Evolutionary conservation across 1,140 invertebrate species (phyloP), one percentile per base, ranked within the genome.

Genomic region (Cydia splendana): DNA sequence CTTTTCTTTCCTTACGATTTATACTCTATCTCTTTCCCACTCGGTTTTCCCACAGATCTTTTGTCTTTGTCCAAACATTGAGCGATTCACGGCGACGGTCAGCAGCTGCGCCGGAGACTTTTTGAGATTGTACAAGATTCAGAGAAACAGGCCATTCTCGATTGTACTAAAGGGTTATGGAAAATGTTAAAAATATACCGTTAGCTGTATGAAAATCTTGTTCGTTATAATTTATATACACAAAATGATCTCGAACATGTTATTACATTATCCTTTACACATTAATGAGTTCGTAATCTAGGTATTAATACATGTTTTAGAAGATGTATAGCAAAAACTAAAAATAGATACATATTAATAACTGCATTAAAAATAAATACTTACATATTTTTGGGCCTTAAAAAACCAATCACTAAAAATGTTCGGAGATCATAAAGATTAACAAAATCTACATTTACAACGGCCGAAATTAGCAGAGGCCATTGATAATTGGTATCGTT

Each of bases 1-100:
- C 88, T 84, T 87, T 92, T 88, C 86, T 88, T 87, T 92, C 88
- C 84, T 84, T 83, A 82, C 85, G 85, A 84, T 88, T 87, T 84
- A 88, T 84, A 74, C 78, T 86, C 79, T 77, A 80, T 93, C 91
- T 86, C 88, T 83, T 87, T 93, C 82, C 78, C 80, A 80, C 89
- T 71, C 62, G 77, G 77, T 86, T 87, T 86, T 88, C 87, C 86
- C 85, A 89, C 79, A 81, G 88, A 91, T 91, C 76, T 81, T 87
- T 80, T 84, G 84, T 92, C 91, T 89, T 91, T 85, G 81, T 93
- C 91, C 91, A 93, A 92, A 93, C 90, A 93, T 88, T 90, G 85
- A 84, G 85, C 82, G 85, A 15, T 71, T 71, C 67, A 71, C 80
- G 81, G 81, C 80, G 85, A 84, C 84, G 85, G 85, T 83, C 88